Percentiles rank a stretch among this genome's conserved stretches.
These are phyloP conservation scores for Lepidochrysops patricia DNA, from an alignment of 2,888 invertebrate genomes.

Conservation along the genomic window DNA sequence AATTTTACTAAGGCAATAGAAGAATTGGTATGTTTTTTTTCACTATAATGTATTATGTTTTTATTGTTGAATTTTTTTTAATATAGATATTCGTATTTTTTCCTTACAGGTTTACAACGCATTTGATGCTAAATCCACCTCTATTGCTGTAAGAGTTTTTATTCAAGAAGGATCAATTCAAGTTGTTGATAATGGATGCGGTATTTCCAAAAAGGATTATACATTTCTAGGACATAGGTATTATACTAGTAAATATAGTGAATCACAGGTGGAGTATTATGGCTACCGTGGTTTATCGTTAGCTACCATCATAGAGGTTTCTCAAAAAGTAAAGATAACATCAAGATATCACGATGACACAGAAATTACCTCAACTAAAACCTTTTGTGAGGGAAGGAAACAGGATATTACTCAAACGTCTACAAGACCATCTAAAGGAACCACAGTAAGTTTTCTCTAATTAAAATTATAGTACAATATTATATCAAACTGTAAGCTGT, in stretches of 20 bases:
- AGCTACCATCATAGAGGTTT: slow-evolving; percentile 75
- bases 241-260: slow-evolving; percentile 61
- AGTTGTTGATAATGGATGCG: slow-evolving; percentile 85
- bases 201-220: slow-evolving; percentile 75
- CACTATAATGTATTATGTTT: not conserved
- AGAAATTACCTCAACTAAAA: slow-evolving; percentile 73
- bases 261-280: slow-evolving; percentile 52
- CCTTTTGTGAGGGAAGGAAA: slow-evolving; percentile 64
- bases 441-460: slow-evolving; percentile 68
- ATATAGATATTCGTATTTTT: not conserved
- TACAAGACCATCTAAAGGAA: slow-evolving; percentile 78
- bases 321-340: slow-evolving; percentile 73
- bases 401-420: slow-evolving; percentile 38
- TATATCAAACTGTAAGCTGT: too few species aligned
- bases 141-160: slow-evolving; percentile 80
- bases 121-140: slow-evolving; percentile 79
- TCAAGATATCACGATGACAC: slow-evolving; percentile 56
- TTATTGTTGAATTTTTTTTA: slow-evolving; percentile 1
- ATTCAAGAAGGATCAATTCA: slow-evolving; percentile 76
- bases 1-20: slow-evolving; percentile 74
- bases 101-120: slow-evolving; percentile 78
- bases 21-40: slow-evolving; percentile 69
- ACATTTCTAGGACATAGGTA: slow-evolving; percentile 74
- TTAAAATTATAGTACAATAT: slow-evolving; percentile 6
- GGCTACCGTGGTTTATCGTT: slow-evolving; percentile 82